Conservation (phyloP, 2,797 vertebrate genomes). For the Perodicticus potto region DNA sequence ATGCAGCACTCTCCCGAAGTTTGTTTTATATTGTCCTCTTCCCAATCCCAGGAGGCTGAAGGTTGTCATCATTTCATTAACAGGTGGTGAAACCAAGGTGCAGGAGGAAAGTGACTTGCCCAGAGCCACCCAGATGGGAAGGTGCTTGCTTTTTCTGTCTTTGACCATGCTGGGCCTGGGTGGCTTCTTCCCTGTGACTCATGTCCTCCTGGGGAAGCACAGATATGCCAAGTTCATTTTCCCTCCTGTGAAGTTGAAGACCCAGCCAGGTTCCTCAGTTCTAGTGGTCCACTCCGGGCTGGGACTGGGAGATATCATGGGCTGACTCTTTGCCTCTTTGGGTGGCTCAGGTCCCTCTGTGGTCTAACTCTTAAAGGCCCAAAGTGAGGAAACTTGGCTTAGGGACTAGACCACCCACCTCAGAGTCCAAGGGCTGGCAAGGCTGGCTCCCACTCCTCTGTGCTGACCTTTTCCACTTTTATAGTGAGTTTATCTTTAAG, state of each 20-base stretch:
- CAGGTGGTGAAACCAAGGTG: neutral
- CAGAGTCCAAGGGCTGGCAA: neutral
- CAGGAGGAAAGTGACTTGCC: constrained; percentile 44
- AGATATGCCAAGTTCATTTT: neutral
- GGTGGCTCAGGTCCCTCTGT: neutral
- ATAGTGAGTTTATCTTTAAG: constrained; percentile 75
- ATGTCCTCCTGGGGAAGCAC: constrained; percentile 56
- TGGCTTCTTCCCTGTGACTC: constrained; percentile 65
- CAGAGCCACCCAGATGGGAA: constrained; percentile 11
- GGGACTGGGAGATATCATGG: neutral
- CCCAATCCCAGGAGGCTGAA: neutral
- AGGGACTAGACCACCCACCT: constrained; percentile 61
- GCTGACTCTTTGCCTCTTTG: neutral
- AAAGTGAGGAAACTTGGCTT: constrained; percentile 27
- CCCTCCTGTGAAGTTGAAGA: constrained; percentile 34
- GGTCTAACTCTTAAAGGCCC: neutral
- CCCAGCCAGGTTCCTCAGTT: neutral
- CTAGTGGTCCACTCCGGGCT: neutral
- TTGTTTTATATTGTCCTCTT: neutral
- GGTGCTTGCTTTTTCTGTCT: neutral
- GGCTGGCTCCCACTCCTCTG: constrained; percentile 9
- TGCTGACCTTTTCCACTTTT: constrained; percentile 78
- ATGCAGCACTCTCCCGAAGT: neutral
- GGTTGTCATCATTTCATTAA: neutral
- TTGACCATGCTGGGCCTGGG: neutral